Conservation (phyloP, 2,888 invertebrate species). For the Hirtodrosophila trivittata region DNA sequence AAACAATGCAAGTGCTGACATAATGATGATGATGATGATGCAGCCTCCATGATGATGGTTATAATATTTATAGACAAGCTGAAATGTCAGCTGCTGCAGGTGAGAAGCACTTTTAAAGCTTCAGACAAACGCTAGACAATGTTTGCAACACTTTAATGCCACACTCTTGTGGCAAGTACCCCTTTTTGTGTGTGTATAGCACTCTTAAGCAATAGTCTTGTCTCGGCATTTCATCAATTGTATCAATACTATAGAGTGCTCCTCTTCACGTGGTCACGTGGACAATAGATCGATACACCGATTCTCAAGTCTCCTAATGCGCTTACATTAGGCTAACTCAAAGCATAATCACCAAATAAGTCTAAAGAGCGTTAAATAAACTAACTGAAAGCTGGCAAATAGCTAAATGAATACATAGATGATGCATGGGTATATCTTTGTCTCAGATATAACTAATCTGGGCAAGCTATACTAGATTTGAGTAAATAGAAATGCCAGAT, state of each 20-base stretch:
- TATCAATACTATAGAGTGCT: slow-evolving; percentile 34
- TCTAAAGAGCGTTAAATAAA: slow-evolving; percentile 4
- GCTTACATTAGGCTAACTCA: slow-evolving; percentile 11
- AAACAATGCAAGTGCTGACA: slow-evolving; percentile 59
- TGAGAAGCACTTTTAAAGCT: slow-evolving; percentile 70
- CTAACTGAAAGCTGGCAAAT: slow-evolving; percentile 15
- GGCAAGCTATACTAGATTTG: neutral
- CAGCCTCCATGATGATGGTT: slow-evolving; percentile 34
- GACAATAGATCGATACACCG: neutral
- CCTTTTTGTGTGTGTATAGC: slow-evolving; percentile 1
- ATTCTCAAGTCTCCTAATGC: slow-evolving; percentile 16
- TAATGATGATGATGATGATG: slow-evolving; percentile 42
- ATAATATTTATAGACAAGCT: slow-evolving; percentile 45
- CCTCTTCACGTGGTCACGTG: slow-evolving; percentile 5
- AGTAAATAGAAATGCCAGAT: no score
- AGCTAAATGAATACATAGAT: slow-evolving; percentile 14
- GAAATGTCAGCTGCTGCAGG: slow-evolving; percentile 55
- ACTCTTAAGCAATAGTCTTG: slow-evolving; percentile 3
- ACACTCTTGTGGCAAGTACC: slow-evolving; percentile 28
- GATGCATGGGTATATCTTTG: slow-evolving; percentile 18
- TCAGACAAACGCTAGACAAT: slow-evolving; percentile 44
- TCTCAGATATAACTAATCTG: slow-evolving; percentile 11
- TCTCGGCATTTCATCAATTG: slow-evolving; percentile 24
- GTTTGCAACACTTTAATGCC: slow-evolving; percentile 41
- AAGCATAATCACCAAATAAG: slow-evolving; percentile 10